Evolutionary conservation across 2,113 vertebrate species (phyloP).

Genomic region (Antidorcas marsupialis): DNA sequence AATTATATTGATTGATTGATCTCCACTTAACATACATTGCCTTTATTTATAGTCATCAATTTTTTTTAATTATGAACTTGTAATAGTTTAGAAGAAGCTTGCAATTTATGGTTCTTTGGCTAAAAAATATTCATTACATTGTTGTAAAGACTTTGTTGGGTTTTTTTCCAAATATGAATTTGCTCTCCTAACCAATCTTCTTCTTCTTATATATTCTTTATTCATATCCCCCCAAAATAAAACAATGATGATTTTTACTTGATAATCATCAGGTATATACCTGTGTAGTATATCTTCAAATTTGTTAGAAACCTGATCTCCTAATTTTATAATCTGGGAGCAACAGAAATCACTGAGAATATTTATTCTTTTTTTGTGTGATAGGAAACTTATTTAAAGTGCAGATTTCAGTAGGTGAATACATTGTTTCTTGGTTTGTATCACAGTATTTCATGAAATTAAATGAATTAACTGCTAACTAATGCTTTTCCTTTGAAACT

Average conservation of each 20-base stretch:
- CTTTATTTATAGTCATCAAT: not conserved
- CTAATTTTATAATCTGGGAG: slow-evolving; percentile 5
- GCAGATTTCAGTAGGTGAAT: not conserved
- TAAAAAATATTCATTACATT: not conserved
- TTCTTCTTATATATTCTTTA: not conserved
- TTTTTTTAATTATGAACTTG: not conserved
- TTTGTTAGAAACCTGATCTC: not conserved
- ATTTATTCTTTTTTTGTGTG: not conserved
- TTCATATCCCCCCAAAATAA: not conserved
- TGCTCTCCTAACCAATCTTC: not conserved
- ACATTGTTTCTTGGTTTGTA: not conserved
- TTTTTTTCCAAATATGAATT: slow-evolving; percentile 23
- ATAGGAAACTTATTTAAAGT: not conserved
- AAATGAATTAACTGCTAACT: not conserved
- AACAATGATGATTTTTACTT: not conserved
- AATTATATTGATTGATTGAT: not conserved
- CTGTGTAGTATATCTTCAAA: not conserved
- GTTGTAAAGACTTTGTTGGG: not conserved
- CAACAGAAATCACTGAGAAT: not conserved
- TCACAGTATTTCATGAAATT: not conserved
- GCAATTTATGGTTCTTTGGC: not conserved
- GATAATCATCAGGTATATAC: not conserved
- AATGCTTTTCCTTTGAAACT: not conserved
- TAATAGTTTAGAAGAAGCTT: not conserved
- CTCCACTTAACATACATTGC: not conserved